Percentiles rank a stretch among this genome's conserved stretches.
phyloP scores from a whole-genome alignment of 1,140 invertebrate genomes.

The Drosophila bifasciata region DNA sequence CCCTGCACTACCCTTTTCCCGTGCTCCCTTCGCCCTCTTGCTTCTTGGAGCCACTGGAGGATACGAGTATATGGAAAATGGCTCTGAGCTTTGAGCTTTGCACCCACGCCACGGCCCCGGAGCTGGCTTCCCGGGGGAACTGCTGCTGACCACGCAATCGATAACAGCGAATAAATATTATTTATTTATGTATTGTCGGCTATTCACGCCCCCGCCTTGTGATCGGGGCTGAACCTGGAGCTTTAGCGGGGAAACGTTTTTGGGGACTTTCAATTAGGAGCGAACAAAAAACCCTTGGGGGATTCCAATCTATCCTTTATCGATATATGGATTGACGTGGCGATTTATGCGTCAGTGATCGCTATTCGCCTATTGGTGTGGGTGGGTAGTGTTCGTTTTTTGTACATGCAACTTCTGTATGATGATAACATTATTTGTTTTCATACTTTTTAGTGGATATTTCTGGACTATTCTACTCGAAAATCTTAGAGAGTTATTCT shows the following conservation, averaged over 20 bases:
- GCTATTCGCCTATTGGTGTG: too few relatives aligned
- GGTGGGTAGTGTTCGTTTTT: too few relatives aligned
- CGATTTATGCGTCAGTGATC: too few relatives aligned
- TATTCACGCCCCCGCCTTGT: background rate
- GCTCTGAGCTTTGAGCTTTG: constrained; percentile 23
- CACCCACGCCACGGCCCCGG: constrained; percentile 20
- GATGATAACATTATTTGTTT: too few relatives aligned
- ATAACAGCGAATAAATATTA: constrained; percentile 65
- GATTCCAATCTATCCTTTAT: too few relatives aligned
- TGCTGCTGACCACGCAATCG: constrained; percentile 50
- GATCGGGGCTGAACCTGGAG: too few relatives aligned
- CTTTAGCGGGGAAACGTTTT: background rate
- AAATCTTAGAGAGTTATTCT: too few relatives aligned
- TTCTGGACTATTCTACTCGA: too few relatives aligned
- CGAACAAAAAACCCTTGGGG: constrained; percentile 20
- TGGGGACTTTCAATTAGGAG: constrained; percentile 32
- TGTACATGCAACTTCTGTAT: too few relatives aligned
- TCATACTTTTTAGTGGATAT: too few relatives aligned
- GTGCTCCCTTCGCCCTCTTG: too few relatives aligned
- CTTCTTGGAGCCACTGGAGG: background rate
- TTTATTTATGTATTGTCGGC: constrained; percentile 50
- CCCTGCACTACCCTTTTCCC: background rate
- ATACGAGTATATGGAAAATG: constrained; percentile 4
- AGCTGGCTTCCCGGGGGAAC: background rate
- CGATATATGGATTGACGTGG: too few relatives aligned